Evolutionary conservation across 2,113 vertebrate species (phyloP).

Genomic region (Candoia aspera): DNA sequence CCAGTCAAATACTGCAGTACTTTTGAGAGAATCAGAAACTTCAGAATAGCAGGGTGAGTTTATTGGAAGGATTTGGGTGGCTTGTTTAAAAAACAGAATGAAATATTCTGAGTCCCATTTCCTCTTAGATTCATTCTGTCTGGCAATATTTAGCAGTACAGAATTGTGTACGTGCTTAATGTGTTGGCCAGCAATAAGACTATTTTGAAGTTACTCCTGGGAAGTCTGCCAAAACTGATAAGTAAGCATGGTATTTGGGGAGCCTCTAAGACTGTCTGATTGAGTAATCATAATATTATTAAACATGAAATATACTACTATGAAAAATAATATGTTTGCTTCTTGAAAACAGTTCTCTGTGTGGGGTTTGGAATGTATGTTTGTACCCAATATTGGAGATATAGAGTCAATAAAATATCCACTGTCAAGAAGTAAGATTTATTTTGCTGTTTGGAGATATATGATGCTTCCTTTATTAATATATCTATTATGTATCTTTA

Average conservation of each 20-base stretch:
- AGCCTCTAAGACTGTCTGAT: conserved; percentile 41
- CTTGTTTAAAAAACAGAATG: neutral
- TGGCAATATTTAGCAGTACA: conserved; percentile 18
- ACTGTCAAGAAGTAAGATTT: conserved; percentile 34
- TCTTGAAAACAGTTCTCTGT: conserved; percentile 8
- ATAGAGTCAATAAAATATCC: neutral
- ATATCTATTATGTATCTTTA: neutral
- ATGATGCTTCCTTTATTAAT: rapidly evolving
- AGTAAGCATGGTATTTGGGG: conserved; percentile 47
- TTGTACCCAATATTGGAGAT: conserved; percentile 1
- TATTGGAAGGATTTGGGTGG: neutral
- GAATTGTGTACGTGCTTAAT: conserved; percentile 28
- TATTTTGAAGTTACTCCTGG: conserved; percentile 51
- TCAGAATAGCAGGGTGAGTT: neutral
- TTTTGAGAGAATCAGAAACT: neutral
- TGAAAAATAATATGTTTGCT: conserved; percentile 28
- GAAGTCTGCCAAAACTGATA: conserved; percentile 54
- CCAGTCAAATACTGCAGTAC: neutral
- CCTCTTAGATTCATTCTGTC: neutral
- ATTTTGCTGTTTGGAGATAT: neutral
- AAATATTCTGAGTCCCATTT: neutral
- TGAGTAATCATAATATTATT: conserved; percentile 33
- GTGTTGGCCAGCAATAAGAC: conserved; percentile 45
- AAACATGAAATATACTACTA: conserved; percentile 32
- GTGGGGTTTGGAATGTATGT: conserved; percentile 8